Evolutionary conservation across 2,113 vertebrate genomes (phyloP), one percentile per base, ranked within the genome.

Genomic region (Gavia stellata): DNA sequence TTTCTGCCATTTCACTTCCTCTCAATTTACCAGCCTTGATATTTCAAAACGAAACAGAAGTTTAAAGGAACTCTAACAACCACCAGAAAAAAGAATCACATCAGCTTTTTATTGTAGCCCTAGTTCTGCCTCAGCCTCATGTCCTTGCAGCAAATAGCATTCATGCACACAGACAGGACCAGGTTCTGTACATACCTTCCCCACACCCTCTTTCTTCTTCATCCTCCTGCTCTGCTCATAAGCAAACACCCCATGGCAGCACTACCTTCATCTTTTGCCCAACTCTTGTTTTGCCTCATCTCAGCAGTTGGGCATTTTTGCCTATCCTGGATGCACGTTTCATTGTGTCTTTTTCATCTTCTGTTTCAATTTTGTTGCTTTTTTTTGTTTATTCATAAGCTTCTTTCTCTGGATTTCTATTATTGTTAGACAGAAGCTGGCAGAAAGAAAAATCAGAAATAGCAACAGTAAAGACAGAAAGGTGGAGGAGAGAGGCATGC

Each of bases 381-480:
- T 84, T 61, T 33, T 78, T 61, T 62, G 44, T 88, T 85, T 77
- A 78, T 20, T 72, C 75, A 81, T 58, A 85, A 52, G n/a, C 53
- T 91, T 92, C 63, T 84, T 96, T 74, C 85, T 95, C 80, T 90
- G 91, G 45, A 26, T 74, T 87, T 92, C 86, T 95, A 85, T 24
- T 70, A 80, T 17, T 50, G 67, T 75, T 92, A 93, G 77, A 82
- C 28, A 94, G 95, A 85, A 95, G 88, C 91, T 92, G 77, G 90
- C 78, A 97, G 95, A 72, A 95, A 97, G 94, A 92, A 95, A 88
- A 90, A 96, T 15, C 52, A 91, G 68, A 94, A 96, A 90, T 11
- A 94, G 77, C 83, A 95, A 80, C 63, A 97, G 62, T 58, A 85
- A 73, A 93, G 75, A 84, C 19, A 52, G 74, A 63, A 93, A 78